phyloP scores from a whole-genome alignment of 2,113 vertebrate species.

The Excalfactoria chinensis region DNA sequence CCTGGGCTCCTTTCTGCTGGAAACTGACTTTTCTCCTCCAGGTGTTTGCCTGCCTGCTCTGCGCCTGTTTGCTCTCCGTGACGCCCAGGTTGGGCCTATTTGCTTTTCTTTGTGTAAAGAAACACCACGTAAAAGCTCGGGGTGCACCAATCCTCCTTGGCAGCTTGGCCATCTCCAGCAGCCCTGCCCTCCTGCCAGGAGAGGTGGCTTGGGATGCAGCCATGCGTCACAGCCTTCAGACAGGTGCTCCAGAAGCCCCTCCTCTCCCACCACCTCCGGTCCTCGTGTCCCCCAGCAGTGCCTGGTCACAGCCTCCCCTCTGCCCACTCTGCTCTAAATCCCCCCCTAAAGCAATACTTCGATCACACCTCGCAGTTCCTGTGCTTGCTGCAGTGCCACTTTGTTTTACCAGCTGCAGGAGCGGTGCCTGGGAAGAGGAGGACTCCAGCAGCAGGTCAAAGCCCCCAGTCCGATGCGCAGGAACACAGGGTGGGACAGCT shows the following conservation, averaged over 20 bases:
- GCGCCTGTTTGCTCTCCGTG: not conserved
- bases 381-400: fast-evolving
- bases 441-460: fast-evolving
- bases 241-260: no score
- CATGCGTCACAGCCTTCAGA: not conserved
- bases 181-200: not conserved
- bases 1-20: fast-evolving
- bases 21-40: not conserved
- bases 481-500: fast-evolving
- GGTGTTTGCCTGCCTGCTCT: fast-evolving
- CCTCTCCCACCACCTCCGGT: not conserved
- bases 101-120: constrained; percentile 39
- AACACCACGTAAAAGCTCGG: not conserved
- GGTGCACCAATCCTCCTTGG: not conserved
- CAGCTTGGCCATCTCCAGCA: not conserved
- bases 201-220: not conserved
- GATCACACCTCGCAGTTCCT: fast-evolving
- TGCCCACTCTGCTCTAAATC: not conserved
- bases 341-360: not conserved
- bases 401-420: not conserved
- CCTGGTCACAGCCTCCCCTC: not conserved
- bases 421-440: not conserved
- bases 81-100: not conserved
- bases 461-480: fast-evolving
- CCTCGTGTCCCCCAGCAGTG: not conserved